Base-by-base conservation (phyloP, 2,888 invertebrate species). In the Athrips mouffetella region DNA sequence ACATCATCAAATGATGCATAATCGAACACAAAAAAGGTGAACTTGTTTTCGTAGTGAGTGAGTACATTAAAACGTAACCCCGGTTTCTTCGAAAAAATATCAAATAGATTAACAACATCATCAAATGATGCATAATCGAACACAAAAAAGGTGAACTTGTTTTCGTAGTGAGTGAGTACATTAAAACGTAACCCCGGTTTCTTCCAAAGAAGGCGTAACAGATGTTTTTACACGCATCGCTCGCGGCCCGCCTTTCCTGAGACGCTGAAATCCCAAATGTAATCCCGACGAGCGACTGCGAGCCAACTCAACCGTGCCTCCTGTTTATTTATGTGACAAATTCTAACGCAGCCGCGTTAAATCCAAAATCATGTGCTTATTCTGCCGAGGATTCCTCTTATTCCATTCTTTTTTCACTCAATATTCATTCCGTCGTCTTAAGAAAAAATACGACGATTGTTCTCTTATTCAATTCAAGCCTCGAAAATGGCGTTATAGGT, bases 241-340 rank as follows among this genome's bases (percentile, higher is more conserved):
- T 64, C 72, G 67, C 55, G 62, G 54, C 48, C 47, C 37, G 42
- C 46, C 49, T 58, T 59, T 70, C 55, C 54, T 51, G 73, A 73
- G 74, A 73, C 74, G 73, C 59, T 65, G 69, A 81, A 80, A 82
- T 83, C 84, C 80, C 82, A 70, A 76, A 80, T 73, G 84, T 85
- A 86, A 86, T 84, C 84, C 82, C 77, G 70, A 68, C 69, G 70
- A 76, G 73, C 77, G 78, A 78, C 81, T 80, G 73, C 63, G 76
- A 75, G 63, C 68, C 76, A 74, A 80, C 80, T 84, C 79, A 71
- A 80, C 76, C 83, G 75, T 76, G 67, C 60, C 74, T 73, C 74
- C 75, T 81, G 83, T 85, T 87, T 86, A 87, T 84, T 86, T 86
- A 84, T 80, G 83, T 81, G 84, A 85, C 85, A 83, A 85, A 85